Conservation (phyloP, 2,113 vertebrate species). For the Misgurnus anguillicaudatus region DNA sequence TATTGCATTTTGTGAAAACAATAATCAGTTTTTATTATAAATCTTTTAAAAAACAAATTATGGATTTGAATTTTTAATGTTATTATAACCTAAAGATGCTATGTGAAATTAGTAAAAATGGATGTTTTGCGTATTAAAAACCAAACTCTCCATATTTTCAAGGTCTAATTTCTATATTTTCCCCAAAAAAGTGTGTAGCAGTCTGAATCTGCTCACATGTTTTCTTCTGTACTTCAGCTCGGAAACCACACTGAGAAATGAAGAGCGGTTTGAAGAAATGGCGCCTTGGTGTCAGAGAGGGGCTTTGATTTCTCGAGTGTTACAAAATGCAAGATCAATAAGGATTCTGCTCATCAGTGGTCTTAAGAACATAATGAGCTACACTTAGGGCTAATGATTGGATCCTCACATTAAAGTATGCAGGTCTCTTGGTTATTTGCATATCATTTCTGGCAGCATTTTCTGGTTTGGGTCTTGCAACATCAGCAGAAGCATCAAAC, state of each 20-base stretch:
- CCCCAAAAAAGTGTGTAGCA: too few relatives aligned
- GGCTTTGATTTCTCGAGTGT: conserved; percentile 60
- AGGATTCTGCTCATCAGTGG: conserved; percentile 69
- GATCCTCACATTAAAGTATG: conserved; percentile 61
- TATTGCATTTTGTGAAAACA: too few relatives aligned
- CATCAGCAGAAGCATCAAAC: conserved; percentile 64
- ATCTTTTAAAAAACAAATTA: too few relatives aligned
- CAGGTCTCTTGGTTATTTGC: conserved; percentile 56
- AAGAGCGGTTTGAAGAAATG: conserved; percentile 13
- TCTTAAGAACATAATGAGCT: conserved; percentile 74
- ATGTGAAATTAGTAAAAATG: too few relatives aligned
- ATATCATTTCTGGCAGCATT: conserved; percentile 57
- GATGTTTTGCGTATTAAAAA: too few relatives aligned
- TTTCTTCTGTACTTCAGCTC: conserved; percentile 14
- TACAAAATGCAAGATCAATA: conserved; percentile 69
- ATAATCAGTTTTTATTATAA: too few relatives aligned
- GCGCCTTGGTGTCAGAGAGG: conserved; percentile 38
- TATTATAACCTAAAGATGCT: too few relatives aligned
- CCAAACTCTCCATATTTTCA: too few relatives aligned
- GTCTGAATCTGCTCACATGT: background rate
- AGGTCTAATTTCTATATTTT: background rate
- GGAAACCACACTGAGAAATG: background rate
- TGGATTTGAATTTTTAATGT: too few relatives aligned
- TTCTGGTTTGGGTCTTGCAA: conserved; percentile 66
- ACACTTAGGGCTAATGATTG: conserved; percentile 74